Evolutionary conservation across 2,888 invertebrate species (phyloP), one percentile per base, ranked within the genome.

Genomic region (Stegophylla sp.): DNA sequence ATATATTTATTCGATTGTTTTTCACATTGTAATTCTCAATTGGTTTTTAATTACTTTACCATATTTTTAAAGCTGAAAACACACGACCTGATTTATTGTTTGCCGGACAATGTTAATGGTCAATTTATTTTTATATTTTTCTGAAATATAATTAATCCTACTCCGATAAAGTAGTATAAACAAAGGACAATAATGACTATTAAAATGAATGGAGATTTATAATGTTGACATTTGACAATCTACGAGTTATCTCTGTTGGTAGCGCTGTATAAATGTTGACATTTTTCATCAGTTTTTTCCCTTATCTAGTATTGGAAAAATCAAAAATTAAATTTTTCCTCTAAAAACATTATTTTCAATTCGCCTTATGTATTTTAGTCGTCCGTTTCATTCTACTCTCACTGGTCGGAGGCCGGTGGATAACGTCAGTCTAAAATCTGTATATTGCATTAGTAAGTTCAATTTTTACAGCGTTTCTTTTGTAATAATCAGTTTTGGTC

Each of bases 251-350:
- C 53, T 26, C 5, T 51, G 41, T 79, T 79, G 79, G 69, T 23
- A 15, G 34, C 61, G 34, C 79, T 79, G 79, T 69, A 61, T n/a
- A 71, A 79, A 71, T 79, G 79, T 79, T 79, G 79, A 79, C 79
- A 79, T 79, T 79, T 71, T 71, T 48, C 59, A 53, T 71, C 69
- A 61, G 69, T 79, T 61, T 69, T 69, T 48, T 43, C 43, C n/a
- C 51, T 76, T 76, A 66, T 75, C 74, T 75, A 64, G 48, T 75
- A 23, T 17, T 17, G 63, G 63, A 51, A 75, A 74, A 75, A 75
- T 75, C 63, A 51, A 75, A 75, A 75, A 75, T 75, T 75, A 51
- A 75, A 75, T 41, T 64, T 75, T 71, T 51, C 34, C 17, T 9
- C 20, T 63, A 34, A 69, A 51, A 69, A 34, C 61, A 48, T 61